A percentile compares a stretch with the other conserved stretches of the same genome.
Evolutionary conservation across 2,888 invertebrate genomes (phyloP).

Genomic region (Melolontha melolontha): DNA sequence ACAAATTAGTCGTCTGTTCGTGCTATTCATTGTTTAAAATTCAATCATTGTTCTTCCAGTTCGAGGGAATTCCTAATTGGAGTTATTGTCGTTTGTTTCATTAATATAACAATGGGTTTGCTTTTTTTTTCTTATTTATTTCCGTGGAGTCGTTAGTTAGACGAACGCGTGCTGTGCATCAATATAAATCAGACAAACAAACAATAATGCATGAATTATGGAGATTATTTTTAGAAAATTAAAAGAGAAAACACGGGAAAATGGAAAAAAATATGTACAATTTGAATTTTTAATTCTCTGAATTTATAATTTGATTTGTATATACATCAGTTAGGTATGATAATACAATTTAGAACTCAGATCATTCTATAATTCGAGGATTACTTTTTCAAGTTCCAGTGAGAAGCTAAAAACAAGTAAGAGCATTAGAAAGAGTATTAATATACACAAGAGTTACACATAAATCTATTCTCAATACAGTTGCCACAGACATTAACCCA

Average conservation of each 20-base stretch:
- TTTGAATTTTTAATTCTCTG: no score
- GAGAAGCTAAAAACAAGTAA: no score
- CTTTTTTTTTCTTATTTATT: neutral
- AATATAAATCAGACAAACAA: slow-evolving; percentile 28
- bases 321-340: no score
- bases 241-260: neutral
- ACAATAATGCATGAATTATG: slow-evolving; percentile 26
- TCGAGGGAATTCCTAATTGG: slow-evolving; percentile 32
- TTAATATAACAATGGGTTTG: slow-evolving; percentile 24
- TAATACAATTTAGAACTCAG: no score
- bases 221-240: slow-evolving; percentile 1
- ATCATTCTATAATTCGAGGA: no score
- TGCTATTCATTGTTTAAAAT: slow-evolving; percentile 15
- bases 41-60: slow-evolving; percentile 28
- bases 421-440: no score
- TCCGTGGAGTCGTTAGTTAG: neutral
- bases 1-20: slow-evolving; percentile 18
- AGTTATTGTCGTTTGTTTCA: slow-evolving; percentile 33
- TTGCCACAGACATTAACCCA: no score
- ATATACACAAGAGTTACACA: no score
- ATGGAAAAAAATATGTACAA: neutral
- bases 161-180: slow-evolving; percentile 25
- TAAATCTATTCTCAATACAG: no score
- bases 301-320: no score
- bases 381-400: no score